A percentile compares a stretch with the other conserved stretches of the same genome.
These are phyloP conservation scores for Sericinus montela DNA, from an alignment of 2,888 invertebrate genomes.

Conservation along the genomic window DNA sequence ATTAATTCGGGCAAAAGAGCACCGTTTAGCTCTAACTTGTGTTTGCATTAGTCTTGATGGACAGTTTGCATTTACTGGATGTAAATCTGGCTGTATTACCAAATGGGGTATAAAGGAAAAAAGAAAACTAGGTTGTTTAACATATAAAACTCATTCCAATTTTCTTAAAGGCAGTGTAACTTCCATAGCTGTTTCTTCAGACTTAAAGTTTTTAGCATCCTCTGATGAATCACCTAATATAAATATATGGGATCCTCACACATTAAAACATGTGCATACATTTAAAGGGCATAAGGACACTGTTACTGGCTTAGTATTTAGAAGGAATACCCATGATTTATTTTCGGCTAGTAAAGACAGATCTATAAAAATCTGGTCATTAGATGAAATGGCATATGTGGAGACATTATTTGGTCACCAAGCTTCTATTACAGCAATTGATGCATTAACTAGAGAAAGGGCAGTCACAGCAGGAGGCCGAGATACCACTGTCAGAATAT, in stretches of 20 bases:
- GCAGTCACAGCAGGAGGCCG: constrained; percentile 94
- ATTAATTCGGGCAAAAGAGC: constrained; percentile 86
- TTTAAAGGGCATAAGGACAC: constrained; percentile 88
- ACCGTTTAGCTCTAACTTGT: constrained; percentile 88
- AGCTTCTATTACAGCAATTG: constrained; percentile 90
- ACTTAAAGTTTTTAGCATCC: constrained; percentile 88
- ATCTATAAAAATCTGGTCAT: constrained; percentile 95
- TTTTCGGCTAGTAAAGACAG: constrained; percentile 89
- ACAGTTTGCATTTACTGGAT: constrained; percentile 87
- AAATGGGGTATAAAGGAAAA: constrained; percentile 89
- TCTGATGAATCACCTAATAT: constrained; percentile 80
- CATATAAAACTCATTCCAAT: constrained; percentile 64
- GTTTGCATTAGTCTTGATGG: constrained; percentile 87
- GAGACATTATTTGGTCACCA: constrained; percentile 98
- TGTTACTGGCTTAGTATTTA: constrained; percentile 89
- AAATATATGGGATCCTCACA: constrained; percentile 90
- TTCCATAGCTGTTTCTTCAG: constrained; percentile 86
- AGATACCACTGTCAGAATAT: constrained; percentile 92
- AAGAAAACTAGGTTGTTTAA: constrained; percentile 79
- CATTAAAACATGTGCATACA: constrained; percentile 86
- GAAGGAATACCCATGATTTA: constrained; percentile 90
- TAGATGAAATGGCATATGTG: constrained; percentile 97
- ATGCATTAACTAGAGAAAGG: constrained; percentile 91
- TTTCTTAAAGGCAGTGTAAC: constrained; percentile 75
- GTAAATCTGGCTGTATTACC: constrained; percentile 92